Evolutionary conservation across 1,140 invertebrate species (phyloP), one percentile per base, ranked within the genome.

Genomic region (Dreissena polymorpha): DNA sequence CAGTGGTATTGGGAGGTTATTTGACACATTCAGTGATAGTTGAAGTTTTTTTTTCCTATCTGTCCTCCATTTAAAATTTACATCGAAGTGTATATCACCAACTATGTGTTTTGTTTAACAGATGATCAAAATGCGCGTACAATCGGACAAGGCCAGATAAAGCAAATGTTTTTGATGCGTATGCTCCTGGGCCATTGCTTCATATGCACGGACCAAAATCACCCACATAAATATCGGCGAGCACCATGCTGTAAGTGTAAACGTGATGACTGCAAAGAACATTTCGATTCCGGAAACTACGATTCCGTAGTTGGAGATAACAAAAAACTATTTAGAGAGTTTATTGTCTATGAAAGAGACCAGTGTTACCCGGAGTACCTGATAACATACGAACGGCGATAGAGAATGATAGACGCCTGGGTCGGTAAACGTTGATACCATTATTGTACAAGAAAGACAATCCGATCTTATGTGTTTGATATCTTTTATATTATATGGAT

Each of bases 351-450:
- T 83, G 88, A 91, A n/a, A 69, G 63, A 39, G 53, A 49, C n/a
- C 78, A 87, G 67, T 87, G 85, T 57, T 91, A 91, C 53, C 90
- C 90, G 50, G 90, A 91, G 29, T 91, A 87, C 65, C 64, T 91
- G 18, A 90, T 91, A 23, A 88, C 87, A 10, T 91, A 91, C 57
- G 77, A 88, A 39, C 64, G 90, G 49, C 29, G 21, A 50, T 77
- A 68, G 83, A 53, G 16, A 60, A n/a, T 60, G 16, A 10, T 23
- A 23, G 57, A n/a, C 57, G 8, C 8, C 2, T 39, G 39, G 39
- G 39, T 39, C 39, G 39, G 3, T 8, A 2, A 39, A 39, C 39
- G 2, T 39, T 39, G 3, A 39, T 5, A 39, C 39, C 39, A 39
- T 39, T 39, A 8, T 8, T 39, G 2, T 39, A 39, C 39, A 39